A percentile compares a stretch with the other conserved stretches of the same genome.
Conservation (phyloP, 2,113 vertebrate species). For the Rhinoderma darwinii region DNA sequence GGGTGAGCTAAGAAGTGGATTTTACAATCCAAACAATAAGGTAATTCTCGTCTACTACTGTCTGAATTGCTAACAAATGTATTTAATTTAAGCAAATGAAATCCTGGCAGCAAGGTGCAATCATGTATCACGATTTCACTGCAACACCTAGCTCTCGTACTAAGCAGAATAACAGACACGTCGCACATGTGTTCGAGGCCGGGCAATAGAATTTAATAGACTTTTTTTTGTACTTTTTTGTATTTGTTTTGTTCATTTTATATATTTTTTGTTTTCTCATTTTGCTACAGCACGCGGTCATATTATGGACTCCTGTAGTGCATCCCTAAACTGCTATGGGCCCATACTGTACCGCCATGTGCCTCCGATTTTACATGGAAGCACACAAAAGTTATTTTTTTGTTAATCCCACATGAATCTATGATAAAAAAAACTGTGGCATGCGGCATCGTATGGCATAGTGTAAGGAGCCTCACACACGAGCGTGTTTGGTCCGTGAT, state of each 20-base stretch:
- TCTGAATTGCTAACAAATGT: constrained; percentile 48
- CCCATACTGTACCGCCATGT: neutral
- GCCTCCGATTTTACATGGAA: neutral
- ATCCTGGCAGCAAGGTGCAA: constrained; percentile 28
- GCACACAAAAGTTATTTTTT: too few species aligned
- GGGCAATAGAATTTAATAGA: neutral
- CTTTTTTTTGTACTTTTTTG: neutral
- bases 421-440: too few species aligned
- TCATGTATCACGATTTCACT: neutral
- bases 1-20: constrained; percentile 27
- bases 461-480: too few species aligned
- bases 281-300: neutral
- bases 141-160: constrained; percentile 8
- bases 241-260: neutral
- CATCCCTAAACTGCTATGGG: neutral
- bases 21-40: constrained; percentile 44
- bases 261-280: neutral
- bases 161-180: neutral
- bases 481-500: too few species aligned
- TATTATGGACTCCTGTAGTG: neutral
- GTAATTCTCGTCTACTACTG: constrained; percentile 51
- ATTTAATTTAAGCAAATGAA: constrained; percentile 43
- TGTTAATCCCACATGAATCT: too few species aligned
- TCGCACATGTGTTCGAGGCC: neutral
- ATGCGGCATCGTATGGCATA: too few species aligned